A percentile compares a stretch with the other conserved stretches of the same genome.
Evolutionary conservation across 2,888 invertebrate genomes (phyloP).

Genomic region (Oligia fasciuncula): DNA sequence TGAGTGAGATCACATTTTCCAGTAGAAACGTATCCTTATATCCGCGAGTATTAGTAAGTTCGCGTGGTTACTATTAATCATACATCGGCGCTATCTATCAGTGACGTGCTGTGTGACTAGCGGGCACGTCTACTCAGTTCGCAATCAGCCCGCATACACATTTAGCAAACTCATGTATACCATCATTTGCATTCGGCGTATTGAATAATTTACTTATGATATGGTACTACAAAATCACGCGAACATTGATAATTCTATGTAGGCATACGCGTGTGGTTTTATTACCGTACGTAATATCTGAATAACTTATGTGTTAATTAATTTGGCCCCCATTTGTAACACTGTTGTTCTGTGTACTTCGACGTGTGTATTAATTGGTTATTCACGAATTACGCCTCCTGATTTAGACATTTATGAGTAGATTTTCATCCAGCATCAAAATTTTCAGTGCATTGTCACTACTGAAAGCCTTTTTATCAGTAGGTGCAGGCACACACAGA

Average conservation of each 20-base stretch:
- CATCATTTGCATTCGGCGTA: slow-evolving; percentile 58
- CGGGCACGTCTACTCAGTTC: slow-evolving; percentile 68
- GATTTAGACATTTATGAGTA: not conserved
- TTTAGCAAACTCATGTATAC: slow-evolving; percentile 70
- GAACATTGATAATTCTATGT: slow-evolving; percentile 35
- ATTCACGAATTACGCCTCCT: slow-evolving; percentile 8
- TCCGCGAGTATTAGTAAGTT: slow-evolving; percentile 75
- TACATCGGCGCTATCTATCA: slow-evolving; percentile 79
- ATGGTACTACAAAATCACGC: slow-evolving; percentile 27
- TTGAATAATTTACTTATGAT: slow-evolving; percentile 58
- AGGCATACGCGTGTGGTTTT: slow-evolving; percentile 13
- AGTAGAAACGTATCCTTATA: slow-evolving; percentile 67
- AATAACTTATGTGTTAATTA: slow-evolving; percentile 25
- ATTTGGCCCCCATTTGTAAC: not conserved
- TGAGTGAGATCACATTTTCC: slow-evolving; percentile 74
- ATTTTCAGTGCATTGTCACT: slow-evolving; percentile 15
- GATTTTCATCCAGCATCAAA: not conserved
- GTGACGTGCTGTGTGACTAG: slow-evolving; percentile 54
- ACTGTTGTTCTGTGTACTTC: not conserved
- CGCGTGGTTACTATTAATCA: slow-evolving; percentile 82
- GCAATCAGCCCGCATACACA: slow-evolving; percentile 67
- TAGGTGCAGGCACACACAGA: slow-evolving; percentile 31
- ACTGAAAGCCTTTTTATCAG: slow-evolving; percentile 33
- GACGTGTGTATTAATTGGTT: not conserved
- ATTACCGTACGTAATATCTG: slow-evolving; percentile 16